Evolutionary conservation across 1,140 invertebrate genomes (phyloP), one percentile per base, ranked within the genome.

Genomic region (Panulirus ornatus): DNA sequence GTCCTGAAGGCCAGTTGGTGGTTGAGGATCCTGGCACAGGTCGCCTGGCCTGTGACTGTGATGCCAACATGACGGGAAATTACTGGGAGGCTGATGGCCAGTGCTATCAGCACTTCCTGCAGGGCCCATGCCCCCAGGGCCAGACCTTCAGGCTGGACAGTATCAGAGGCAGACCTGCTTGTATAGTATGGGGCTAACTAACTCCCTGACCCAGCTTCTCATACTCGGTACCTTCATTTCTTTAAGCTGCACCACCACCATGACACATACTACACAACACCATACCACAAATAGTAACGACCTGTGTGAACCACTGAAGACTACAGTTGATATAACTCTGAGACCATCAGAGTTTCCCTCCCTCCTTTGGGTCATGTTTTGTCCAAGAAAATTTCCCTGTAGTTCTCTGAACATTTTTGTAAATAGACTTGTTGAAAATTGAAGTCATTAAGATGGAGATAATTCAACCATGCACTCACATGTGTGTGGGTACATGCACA

Each of bases 101-200:
- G 51, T 93, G 93, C 82, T 93, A 93, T 78, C 91, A 93, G 44
- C 93, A 93, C 82, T 93, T 91, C 92, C 82, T 90, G 81, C 93
- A 92, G 83, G 93, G 93, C 22, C 93, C 93, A 0, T 93, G 93
- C 84, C 58, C 88, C n/a, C 63, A 73, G 47, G 92, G 92, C 0
- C 91, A 93, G 54, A 91, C 92, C 42, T 93, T 92, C 88, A 81
- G 92, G 73, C 85, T 92, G 14, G 89, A 92, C 58, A 91, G 86
- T 0, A 73, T 73, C 58, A 63, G 90, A 19, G 91, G 91, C 9
- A 54, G 30, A 27, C 92, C 92, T 34, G 79, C 87, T 3, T 93
- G 92, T 73, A 91, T 93, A 36, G 91, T 92, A 40, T 93, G 92
- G 92, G 92, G 92, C 14, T 87, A 84, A 81, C 6, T 19, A 34